These are phyloP conservation scores for Yponomeuta evonymella DNA, from an alignment of 2,888 invertebrate genomes.

Conservation along the genomic window DNA sequence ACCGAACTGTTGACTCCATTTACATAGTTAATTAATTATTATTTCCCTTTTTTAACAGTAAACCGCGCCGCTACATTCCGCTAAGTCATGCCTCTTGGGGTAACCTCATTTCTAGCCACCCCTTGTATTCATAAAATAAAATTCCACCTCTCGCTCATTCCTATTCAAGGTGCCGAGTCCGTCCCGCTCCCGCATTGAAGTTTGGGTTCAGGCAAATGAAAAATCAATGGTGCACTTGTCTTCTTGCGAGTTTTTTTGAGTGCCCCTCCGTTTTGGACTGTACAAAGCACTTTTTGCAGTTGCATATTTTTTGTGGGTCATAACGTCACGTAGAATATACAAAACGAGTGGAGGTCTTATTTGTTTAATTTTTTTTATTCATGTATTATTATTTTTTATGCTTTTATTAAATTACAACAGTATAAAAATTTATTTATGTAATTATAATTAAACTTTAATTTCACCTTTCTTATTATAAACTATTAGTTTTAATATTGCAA, in stretches of 20 bases:
- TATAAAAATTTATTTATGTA: too few relatives aligned
- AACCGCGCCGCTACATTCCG: conserved; percentile 13
- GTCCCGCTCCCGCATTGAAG: conserved; percentile 35
- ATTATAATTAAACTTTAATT: too few relatives aligned
- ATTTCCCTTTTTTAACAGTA: conserved; percentile 4
- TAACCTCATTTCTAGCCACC: conserved; percentile 25
- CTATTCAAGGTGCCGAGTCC: conserved; percentile 5
- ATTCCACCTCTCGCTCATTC: conserved; percentile 22
- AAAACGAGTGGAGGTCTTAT: too few relatives aligned
- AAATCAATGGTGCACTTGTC: conserved; percentile 40
- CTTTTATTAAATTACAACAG: too few relatives aligned
- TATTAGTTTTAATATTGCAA: too few relatives aligned
- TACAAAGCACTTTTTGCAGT: background rate
- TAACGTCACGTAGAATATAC: background rate
- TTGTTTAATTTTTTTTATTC: too few relatives aligned
- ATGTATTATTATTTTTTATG: too few relatives aligned
- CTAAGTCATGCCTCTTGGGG: conserved; percentile 12
- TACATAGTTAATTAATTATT: conserved; percentile 3
- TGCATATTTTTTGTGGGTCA: background rate
- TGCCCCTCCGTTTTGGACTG: background rate
- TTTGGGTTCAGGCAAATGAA: conserved; percentile 47
- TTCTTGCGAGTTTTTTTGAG: background rate
- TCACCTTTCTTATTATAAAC: too few relatives aligned
- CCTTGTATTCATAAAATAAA: conserved; percentile 51
- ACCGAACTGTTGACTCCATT: background rate